Conservation (phyloP, 2,888 invertebrate species). For the Choristoneura rosaceana region DNA sequence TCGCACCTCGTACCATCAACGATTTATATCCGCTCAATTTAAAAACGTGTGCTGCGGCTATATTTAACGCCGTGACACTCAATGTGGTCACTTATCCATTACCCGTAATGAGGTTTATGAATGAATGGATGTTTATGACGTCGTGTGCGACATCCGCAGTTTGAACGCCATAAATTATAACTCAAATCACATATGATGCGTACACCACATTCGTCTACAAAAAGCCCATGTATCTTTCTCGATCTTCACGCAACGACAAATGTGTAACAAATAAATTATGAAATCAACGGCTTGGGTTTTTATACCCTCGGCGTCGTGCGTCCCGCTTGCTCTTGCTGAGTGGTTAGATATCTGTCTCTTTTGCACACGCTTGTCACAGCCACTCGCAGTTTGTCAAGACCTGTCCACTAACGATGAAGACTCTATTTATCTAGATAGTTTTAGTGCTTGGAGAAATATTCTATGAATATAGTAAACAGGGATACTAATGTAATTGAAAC, state of each 20-base stretch:
- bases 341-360: conserved; percentile 49
- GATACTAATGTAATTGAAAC: neutral
- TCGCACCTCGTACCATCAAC: conserved; percentile 20
- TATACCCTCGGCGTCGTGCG: conserved; percentile 69
- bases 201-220: conserved; percentile 78
- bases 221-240: conserved; percentile 82
- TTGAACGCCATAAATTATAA: conserved; percentile 82
- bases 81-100: conserved; percentile 58
- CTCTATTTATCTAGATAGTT: conserved; percentile 65
- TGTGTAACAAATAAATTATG: conserved; percentile 86
- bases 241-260: conserved; percentile 85
- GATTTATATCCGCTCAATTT: conserved; percentile 42
- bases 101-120: conserved; percentile 56
- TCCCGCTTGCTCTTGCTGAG: conserved; percentile 53
- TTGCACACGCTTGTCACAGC: conserved; percentile 65
- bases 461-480: conserved; percentile 13
- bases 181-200: conserved; percentile 83
- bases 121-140: conserved; percentile 70
- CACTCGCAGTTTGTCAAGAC: conserved; percentile 76
- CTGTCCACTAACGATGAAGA: conserved; percentile 76
- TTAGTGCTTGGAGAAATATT: conserved; percentile 43
- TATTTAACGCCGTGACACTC: conserved; percentile 50
- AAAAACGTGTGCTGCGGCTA: conserved; percentile 40
- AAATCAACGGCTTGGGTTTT: conserved; percentile 82
- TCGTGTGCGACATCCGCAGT: conserved; percentile 71